Base-by-base conservation (phyloP, 2,888 invertebrate species). In the Apantesis nais region DNA sequence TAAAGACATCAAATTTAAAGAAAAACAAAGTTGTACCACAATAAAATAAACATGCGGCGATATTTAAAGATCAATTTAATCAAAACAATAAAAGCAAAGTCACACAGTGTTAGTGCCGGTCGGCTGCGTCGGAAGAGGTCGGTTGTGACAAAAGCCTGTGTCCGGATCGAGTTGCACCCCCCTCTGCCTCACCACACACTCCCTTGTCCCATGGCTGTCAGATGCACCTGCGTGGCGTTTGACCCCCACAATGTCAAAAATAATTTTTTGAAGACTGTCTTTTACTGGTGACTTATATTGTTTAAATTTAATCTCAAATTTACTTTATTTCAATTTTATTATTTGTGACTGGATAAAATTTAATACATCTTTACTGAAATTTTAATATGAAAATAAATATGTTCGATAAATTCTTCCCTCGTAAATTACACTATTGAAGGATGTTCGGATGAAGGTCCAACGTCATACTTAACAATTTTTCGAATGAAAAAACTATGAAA, bases 21-120 rank as follows among this genome's bases (percentile, higher is more conserved):
- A 41, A 61, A 60, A 34, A 62, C 39, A 63, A 31, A n/a, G 31
- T 31, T 22, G 31, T 52, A 52, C n/a, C 22, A 34, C n/a, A 64
- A 64, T 65, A 79, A 78, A 67, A 69, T 61, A 61, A 66, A 55
- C 25, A 41, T 41, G 65, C 65, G 61, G 65, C 19, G 64, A 67
- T 62, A 63, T 73, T 78, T 64, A 71, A 78, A 74, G 65, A 67
- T 74, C 70, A 81, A 79, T 80, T 74, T 67, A 80, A 79, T 80
- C 76, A 75, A 77, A 82, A 80, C 78, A 75, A 78, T 80, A 78
- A 78, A 76, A 76, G 67, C 41, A 37, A 67, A 86, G 89, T 89
- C 88, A 86, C 78, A 85, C 78, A 84, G 77, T 75, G 86, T 89
- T 86, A 85, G 86, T 88, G 84, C 78, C 87, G 86, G 83, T 85